These are phyloP conservation scores for Dipodomys spectabilis DNA, from an alignment of 2,113 vertebrate genomes.

Conservation along the genomic window DNA sequence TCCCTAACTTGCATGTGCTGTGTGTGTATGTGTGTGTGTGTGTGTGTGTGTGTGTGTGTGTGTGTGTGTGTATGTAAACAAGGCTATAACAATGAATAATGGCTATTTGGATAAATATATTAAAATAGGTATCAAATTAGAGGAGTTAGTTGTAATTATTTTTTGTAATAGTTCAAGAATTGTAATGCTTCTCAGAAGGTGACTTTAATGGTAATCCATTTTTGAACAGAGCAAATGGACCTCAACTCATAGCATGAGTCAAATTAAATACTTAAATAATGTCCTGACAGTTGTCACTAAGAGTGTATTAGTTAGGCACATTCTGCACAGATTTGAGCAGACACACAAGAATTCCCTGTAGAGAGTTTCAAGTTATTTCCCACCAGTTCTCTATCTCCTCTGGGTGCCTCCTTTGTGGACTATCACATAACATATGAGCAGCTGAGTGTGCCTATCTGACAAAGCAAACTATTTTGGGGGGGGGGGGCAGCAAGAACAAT, in stretches of 20 bases:
- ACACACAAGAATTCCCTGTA: not conserved
- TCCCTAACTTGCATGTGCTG: not conserved
- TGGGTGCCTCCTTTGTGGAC: not conserved
- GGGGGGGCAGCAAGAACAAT: not conserved
- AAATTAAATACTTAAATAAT: not conserved
- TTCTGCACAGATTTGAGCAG: not conserved
- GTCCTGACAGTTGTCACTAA: not conserved
- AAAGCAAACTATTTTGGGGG: not conserved
- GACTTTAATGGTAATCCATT: not conserved
- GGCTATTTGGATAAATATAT: not conserved
- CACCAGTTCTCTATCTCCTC: not conserved
- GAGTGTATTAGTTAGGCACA: not conserved
- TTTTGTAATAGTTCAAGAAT: not conserved
- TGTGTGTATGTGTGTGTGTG: too few relatives aligned
- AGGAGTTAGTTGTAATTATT: not conserved
- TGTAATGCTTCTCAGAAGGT: not conserved
- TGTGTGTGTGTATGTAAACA: not conserved
- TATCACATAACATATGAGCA: not conserved
- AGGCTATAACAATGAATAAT: not conserved
- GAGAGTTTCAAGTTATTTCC: not conserved
- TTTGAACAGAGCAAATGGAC: not conserved
- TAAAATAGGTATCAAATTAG: not conserved
- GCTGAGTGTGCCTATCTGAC: not conserved
- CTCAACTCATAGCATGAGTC: not conserved
- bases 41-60: too few relatives aligned